Percentiles rank a stretch among this genome's conserved stretches.
These are phyloP conservation scores for Gobio occitaniae DNA, from an alignment of 2,797 vertebrate species.

Conservation along the genomic window DNA sequence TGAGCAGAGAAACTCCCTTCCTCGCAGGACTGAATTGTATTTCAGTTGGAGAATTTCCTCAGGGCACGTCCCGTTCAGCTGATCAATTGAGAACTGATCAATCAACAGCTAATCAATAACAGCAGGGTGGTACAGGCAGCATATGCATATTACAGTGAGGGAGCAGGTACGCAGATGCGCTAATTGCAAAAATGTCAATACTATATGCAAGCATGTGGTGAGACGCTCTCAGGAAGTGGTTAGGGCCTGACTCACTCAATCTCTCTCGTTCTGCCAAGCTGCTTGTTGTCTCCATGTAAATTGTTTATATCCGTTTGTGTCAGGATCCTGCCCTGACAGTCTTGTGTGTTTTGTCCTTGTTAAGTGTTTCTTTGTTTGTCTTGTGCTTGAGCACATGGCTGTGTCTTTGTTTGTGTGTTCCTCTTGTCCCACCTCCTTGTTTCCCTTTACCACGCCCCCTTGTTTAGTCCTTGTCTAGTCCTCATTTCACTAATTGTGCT, in stretches of 20 bases:
- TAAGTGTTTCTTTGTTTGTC: too few species aligned
- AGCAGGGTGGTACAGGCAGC: slow-evolving; percentile 76
- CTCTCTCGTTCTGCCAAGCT: slow-evolving; percentile 59
- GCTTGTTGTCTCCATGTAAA: slow-evolving; percentile 80
- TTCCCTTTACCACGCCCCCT: too few species aligned
- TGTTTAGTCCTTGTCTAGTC: too few species aligned
- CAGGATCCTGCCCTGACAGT: too few species aligned
- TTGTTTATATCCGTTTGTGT: slow-evolving; percentile 79
- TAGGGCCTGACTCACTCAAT: neutral
- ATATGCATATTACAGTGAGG: slow-evolving; percentile 67
- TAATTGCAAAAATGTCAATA: slow-evolving; percentile 84
- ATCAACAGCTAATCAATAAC: slow-evolving; percentile 73
- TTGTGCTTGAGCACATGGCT: too few species aligned
- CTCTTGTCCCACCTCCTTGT: too few species aligned
- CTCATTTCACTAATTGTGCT: too few species aligned
- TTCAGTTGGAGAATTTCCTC: slow-evolving; percentile 20
- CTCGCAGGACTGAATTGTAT: neutral
- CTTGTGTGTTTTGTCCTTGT: too few species aligned
- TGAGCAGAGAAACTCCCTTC: slow-evolving; percentile 5
- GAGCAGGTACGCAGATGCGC: slow-evolving; percentile 79
- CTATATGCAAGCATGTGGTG: slow-evolving; percentile 45
- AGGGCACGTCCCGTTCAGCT: neutral
- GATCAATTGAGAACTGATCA: slow-evolving; percentile 26
- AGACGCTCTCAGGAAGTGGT: slow-evolving; percentile 21
- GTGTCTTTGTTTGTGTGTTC: too few species aligned